Conservation (phyloP, 2,113 vertebrate genomes). For the Collichthys lucidus region DNA sequence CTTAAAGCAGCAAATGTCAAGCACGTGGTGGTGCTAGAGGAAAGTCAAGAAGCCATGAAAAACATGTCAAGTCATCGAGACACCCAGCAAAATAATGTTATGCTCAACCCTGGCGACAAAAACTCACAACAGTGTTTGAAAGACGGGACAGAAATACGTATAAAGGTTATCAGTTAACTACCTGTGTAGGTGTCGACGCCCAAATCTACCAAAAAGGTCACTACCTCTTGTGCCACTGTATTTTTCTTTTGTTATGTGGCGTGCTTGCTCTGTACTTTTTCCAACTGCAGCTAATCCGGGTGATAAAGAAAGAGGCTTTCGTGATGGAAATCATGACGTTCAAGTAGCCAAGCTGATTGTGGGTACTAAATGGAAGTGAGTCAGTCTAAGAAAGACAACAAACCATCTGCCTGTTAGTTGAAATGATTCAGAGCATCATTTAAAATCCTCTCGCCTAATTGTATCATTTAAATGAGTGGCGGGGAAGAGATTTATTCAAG, state of each 20-base stretch:
- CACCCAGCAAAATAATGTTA: not conserved
- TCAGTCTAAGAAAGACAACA: not conserved
- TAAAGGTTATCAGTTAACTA: too few species aligned
- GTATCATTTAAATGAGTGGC: conserved; percentile 4
- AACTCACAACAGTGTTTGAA: not conserved
- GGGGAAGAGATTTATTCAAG: not conserved
- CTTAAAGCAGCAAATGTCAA: too few species aligned
- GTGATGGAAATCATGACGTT: not conserved
- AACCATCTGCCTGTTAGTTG: not conserved
- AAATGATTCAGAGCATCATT: not conserved
- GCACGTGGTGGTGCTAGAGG: too few species aligned
- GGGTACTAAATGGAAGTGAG: too few species aligned
- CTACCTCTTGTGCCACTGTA: not conserved
- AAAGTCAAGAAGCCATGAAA: too few species aligned
- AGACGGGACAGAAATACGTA: too few species aligned
- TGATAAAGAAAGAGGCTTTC: not conserved
- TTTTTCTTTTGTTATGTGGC: not conserved
- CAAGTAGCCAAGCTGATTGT: not conserved
- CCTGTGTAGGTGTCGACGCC: too few species aligned
- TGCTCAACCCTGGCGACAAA: not conserved
- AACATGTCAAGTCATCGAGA: not conserved
- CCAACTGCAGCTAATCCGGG: not conserved
- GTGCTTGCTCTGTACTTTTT: not conserved
- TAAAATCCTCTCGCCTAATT: not conserved
- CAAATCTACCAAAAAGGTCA: not conserved